Evolutionary conservation across 2,797 vertebrate species (phyloP).

Genomic region (Tamandua tetradactyla): DNA sequence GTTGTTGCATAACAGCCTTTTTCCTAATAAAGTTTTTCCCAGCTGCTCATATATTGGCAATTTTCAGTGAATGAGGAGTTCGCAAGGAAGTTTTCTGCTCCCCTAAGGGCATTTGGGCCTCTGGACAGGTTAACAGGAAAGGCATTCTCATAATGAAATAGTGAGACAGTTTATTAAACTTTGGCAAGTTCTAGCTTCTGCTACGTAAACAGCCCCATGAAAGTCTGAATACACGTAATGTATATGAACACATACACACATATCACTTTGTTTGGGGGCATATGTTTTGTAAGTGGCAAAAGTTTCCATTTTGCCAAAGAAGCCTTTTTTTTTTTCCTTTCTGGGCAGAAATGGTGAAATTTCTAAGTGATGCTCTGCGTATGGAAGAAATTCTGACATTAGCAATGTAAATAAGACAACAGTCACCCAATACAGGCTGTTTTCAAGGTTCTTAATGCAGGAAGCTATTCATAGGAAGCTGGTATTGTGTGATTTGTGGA

Average conservation of each 20-base stretch:
- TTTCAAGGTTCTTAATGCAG: conserved; percentile 59
- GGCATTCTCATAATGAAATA: background rate
- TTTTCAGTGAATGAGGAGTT: background rate
- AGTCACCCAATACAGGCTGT: background rate
- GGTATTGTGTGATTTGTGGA: conserved; percentile 74
- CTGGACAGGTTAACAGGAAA: background rate
- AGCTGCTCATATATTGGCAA: background rate
- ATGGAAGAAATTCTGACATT: conserved; percentile 66
- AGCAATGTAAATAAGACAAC: conserved; percentile 17
- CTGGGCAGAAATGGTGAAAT: conserved; percentile 25
- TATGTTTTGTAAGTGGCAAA: conserved; percentile 32
- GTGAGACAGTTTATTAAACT: background rate
- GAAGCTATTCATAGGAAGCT: conserved; percentile 69
- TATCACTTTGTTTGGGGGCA: background rate
- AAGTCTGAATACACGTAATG: background rate
- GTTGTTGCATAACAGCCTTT: background rate
- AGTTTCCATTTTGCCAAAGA: background rate
- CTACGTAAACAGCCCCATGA: background rate
- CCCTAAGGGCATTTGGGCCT: background rate
- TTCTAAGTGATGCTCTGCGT: conserved; percentile 45
- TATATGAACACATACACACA: background rate
- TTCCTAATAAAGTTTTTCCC: background rate
- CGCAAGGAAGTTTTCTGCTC: background rate
- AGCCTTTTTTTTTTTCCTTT: background rate
- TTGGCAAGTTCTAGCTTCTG: conserved; percentile 17